Base-by-base conservation (phyloP, 2,797 vertebrate genomes). In the Acanthurus tractus region DNA sequence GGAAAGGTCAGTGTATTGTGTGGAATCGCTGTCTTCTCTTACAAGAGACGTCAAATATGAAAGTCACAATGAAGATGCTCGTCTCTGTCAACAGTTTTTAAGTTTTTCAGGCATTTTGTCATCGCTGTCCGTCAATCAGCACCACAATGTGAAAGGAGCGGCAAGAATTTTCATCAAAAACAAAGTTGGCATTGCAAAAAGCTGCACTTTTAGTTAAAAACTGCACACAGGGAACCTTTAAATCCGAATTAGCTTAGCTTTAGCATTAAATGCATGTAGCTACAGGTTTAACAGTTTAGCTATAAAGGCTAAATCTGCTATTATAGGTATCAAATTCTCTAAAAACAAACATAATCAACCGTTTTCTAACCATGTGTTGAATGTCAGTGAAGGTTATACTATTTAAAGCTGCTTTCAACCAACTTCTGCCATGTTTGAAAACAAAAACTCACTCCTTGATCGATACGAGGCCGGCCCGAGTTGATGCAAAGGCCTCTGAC, bases 321-420 rank as follows among this genome's bases (percentile, higher is more conserved):
- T 1, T 7, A 8, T 23, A 20, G 5, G 17, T 11, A 25, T 38
- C 13, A 6, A 14, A 54, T 42, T 23, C 63, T 50, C 20, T 42
- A 22, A 42, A 44, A 66, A 48, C 34, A 64, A 64, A 65, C 49
- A 65, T 23, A 13, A 65, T 22, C 36, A 53, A 17, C 59, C n/a
- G 59, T 46, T 46, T 46, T 46, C 42, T 29, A 3, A 46, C 38
- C n/a, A 11, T 14, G 8, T 22, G 25, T 29, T 29, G 25, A 3
- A 29, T 29, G 2, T 29, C 25, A 29, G 5, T 29, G 25, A 29
- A 29, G 25, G 25, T 15, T 36, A 45, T 50, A n/a, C 57, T 18
- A 44, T 48, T 42, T 56, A 36, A 69, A 10, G 38, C 18, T 0
- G 57, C 46, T 23, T 45, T 67, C 25, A 46, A 34, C 15, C 40